Conservation (phyloP, 2,797 vertebrate genomes). For the Sandelia bainsii region DNA sequence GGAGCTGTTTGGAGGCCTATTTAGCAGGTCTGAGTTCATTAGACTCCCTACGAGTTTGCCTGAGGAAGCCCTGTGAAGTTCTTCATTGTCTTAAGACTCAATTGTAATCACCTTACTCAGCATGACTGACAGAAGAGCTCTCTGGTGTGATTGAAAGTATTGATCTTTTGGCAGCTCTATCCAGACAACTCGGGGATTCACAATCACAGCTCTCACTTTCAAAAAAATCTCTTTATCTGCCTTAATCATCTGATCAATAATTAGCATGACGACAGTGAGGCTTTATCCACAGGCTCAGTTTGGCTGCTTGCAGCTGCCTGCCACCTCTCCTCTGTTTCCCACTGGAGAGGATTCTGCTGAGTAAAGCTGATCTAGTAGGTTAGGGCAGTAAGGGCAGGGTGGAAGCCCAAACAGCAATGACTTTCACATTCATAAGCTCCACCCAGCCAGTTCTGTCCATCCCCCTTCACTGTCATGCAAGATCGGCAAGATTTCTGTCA, state of each 20-base stretch:
- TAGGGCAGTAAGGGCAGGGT: constrained; percentile 87
- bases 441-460: constrained; percentile 76
- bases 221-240: constrained; percentile 91
- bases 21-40: constrained; percentile 90
- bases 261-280: constrained; percentile 88
- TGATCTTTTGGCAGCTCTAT: constrained; percentile 91
- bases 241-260: constrained; percentile 98
- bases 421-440: constrained; percentile 82
- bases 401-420: constrained; percentile 84
- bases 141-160: constrained; percentile 94
- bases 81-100: constrained; percentile 97
- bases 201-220: constrained; percentile 91
- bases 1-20: constrained; percentile 75
- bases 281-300: constrained; percentile 86
- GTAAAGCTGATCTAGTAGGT: constrained; percentile 90
- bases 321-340: constrained; percentile 63
- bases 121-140: constrained; percentile 95
- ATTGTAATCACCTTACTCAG: constrained; percentile 96
- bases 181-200: constrained; percentile 88
- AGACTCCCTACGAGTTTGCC: constrained; percentile 85
- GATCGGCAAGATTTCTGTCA: constrained; percentile 90
- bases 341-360: constrained; percentile 91
- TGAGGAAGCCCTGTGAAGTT: constrained; percentile 89
- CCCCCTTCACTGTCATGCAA: constrained; percentile 86
- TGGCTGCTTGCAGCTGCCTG: constrained; percentile 82